These are phyloP conservation scores for Seira musarum DNA, from an alignment of 2,888 invertebrate genomes.

Conservation along the genomic window DNA sequence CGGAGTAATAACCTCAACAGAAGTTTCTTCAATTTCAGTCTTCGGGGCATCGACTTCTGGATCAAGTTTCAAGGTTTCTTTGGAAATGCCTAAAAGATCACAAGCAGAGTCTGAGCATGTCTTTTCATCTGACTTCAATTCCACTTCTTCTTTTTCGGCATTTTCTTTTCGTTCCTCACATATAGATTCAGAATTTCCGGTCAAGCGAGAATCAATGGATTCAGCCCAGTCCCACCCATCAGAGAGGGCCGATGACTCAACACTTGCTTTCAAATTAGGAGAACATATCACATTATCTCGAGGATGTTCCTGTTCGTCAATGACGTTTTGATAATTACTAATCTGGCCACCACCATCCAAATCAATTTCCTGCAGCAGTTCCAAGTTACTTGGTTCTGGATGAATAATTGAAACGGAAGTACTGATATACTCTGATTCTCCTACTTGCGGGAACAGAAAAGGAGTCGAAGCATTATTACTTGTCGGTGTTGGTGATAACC, in stretches of 20 bases:
- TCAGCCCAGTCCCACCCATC: conserved; percentile 54
- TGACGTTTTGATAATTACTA: neutral
- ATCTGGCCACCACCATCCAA: conserved; percentile 11
- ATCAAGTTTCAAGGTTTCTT: neutral
- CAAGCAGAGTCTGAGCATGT: neutral
- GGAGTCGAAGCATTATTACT: too few species aligned
- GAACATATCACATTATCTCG: conserved; percentile 42
- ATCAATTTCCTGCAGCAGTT: conserved; percentile 50
- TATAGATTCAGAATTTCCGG: neutral
- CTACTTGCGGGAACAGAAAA: too few species aligned
- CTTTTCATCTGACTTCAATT: neutral
- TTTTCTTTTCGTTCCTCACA: neutral
- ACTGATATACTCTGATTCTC: too few species aligned
- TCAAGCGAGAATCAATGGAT: conserved; percentile 31
- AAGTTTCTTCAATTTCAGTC: neutral
- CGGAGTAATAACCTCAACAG: too few species aligned
- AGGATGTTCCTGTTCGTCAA: neutral
- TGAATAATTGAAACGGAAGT: too few species aligned
- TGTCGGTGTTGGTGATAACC: too few species aligned
- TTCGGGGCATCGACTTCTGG: neutral
- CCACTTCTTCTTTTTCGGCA: neutral
- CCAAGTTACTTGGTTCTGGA: conserved; percentile 23
- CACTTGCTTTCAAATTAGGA: conserved; percentile 17
- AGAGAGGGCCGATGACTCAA: conserved; percentile 39
- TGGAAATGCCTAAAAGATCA: neutral